Conservation (phyloP, 35 echinoderm and acorn worm genomes). For the Holothuria glaberrima region DNA sequence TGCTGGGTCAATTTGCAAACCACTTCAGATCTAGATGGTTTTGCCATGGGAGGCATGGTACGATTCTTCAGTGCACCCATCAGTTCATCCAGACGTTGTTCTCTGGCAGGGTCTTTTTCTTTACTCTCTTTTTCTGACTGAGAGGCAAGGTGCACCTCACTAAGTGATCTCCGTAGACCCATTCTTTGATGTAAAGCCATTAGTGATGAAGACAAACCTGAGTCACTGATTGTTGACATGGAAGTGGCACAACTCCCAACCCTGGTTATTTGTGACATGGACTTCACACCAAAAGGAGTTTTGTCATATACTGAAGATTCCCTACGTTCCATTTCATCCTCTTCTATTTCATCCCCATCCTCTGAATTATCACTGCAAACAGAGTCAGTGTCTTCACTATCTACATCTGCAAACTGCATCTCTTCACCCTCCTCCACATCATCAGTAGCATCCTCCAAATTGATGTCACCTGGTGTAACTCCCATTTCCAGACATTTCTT, state of each 20-base stretch:
- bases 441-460: slow-evolving; percentile 67
- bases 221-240: not conserved
- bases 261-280: not conserved
- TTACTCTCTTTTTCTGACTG: not conserved
- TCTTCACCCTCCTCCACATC: slow-evolving; percentile 88
- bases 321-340: slow-evolving; percentile 55
- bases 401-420: slow-evolving; percentile 85
- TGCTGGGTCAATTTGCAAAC: slow-evolving; percentile 95
- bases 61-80: slow-evolving; percentile 62
- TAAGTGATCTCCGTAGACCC: slow-evolving; percentile 28
- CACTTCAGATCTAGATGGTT: slow-evolving; percentile 92
- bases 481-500: slow-evolving; percentile 94
- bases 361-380: slow-evolving; percentile 62
- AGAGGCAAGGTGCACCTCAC: not conserved
- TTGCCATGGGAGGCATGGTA: slow-evolving; percentile 55
- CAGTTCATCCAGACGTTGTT: slow-evolving; percentile 53
- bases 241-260: not conserved
- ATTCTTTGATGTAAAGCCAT: slow-evolving; percentile 36
- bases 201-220: not conserved
- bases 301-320: not conserved
- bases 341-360: slow-evolving; percentile 75
- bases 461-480: slow-evolving; percentile 58
- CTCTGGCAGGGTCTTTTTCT: slow-evolving; percentile 48
- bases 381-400: slow-evolving; percentile 70
- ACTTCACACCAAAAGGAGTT: not conserved